Conservation (phyloP, 2,113 vertebrate species). For the Mohoua ochrocephala region DNA sequence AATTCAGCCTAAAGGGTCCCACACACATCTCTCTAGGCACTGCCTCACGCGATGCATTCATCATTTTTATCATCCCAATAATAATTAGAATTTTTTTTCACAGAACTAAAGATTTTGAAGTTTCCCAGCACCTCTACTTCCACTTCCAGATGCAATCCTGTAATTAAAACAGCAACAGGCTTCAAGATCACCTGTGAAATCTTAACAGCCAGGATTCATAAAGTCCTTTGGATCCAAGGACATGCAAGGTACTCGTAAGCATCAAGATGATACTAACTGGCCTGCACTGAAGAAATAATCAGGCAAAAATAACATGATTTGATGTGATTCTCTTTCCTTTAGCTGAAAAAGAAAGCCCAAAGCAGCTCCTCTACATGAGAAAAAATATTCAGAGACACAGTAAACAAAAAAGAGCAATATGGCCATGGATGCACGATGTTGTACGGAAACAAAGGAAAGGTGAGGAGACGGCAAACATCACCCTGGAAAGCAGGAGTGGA, state of each 20-base stretch:
- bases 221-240: background rate
- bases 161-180: background rate
- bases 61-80: background rate
- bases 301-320: background rate
- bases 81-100: background rate
- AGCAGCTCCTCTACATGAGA: background rate
- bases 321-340: background rate
- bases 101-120: background rate
- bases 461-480: background rate
- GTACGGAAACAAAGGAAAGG: constrained; percentile 25
- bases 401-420: background rate
- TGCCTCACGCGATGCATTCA: background rate
- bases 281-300: background rate
- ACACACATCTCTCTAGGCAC: background rate
- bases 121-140: background rate
- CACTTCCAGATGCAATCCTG: background rate
- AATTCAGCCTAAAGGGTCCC: background rate
- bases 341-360: background rate
- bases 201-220: background rate
- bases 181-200: background rate
- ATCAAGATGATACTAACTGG: background rate
- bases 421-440: background rate
- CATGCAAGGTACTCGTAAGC: background rate
- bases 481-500: constrained; percentile 11
- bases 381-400: background rate